phyloP scores from a whole-genome alignment of 2,888 invertebrate species.

The Epinotia demarniana region DNA sequence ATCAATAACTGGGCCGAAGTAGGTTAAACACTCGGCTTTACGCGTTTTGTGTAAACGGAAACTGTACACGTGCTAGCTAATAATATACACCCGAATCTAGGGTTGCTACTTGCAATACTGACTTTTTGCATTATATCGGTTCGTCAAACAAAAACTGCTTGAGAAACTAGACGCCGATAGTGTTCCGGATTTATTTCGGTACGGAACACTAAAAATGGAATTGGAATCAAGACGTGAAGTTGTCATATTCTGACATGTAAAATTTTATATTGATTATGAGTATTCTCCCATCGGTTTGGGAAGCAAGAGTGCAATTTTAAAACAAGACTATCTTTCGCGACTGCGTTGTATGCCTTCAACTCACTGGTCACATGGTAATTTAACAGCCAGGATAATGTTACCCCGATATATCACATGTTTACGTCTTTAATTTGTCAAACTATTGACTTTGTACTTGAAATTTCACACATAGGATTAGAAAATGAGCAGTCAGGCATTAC shows the following conservation, averaged over 20 bases:
- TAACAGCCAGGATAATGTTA: too few species aligned
- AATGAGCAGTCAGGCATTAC: neutral
- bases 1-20: constrained; percentile 22
- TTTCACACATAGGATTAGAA: too few species aligned
- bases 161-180: neutral
- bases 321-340: too few species aligned
- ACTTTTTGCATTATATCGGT: neutral
- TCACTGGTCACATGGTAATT: too few species aligned
- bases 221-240: neutral
- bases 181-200: neutral
- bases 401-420: too few species aligned
- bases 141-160: neutral
- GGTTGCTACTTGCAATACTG: constrained; percentile 9
- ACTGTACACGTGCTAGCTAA: constrained; percentile 36
- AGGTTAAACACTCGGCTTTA: constrained; percentile 43
- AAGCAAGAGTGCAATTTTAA: too few species aligned
- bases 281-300: too few species aligned
- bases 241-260: neutral
- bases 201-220: neutral
- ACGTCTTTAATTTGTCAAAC: too few species aligned
- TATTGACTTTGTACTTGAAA: too few species aligned
- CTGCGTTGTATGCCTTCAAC: too few species aligned
- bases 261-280: too few species aligned
- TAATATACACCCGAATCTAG: constrained; percentile 29
- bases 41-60: constrained; percentile 43